Conservation (phyloP, 2,797 vertebrate genomes). For the Enteromius argenteus region DNA sequence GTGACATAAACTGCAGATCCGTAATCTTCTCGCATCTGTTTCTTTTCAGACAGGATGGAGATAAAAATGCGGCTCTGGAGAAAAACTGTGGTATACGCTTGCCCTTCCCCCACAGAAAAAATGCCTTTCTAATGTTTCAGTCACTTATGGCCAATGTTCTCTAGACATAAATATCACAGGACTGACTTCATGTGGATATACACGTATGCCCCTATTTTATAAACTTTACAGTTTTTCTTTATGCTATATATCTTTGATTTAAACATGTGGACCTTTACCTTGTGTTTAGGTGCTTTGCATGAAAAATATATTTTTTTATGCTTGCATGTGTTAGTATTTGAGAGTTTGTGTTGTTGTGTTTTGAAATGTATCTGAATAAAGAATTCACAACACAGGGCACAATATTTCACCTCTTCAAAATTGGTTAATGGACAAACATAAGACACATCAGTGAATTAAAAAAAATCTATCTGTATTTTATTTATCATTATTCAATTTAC, state of each 20-base stretch:
- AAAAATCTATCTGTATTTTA: slow-evolving; percentile 32
- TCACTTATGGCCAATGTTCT: slow-evolving; percentile 1
- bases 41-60: slow-evolving; percentile 40
- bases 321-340: neutral
- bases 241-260: neutral
- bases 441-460: slow-evolving; percentile 4
- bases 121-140: slow-evolving; percentile 36
- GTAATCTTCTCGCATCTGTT: slow-evolving; percentile 46
- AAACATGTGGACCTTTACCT: neutral
- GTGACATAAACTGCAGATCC: slow-evolving; percentile 23
- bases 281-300: neutral
- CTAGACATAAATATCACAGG: neutral
- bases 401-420: neutral
- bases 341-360: neutral
- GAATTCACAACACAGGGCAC: neutral
- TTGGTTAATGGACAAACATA: neutral
- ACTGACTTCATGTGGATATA: neutral
- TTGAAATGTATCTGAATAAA: neutral
- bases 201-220: neutral
- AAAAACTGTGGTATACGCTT: slow-evolving; percentile 3
- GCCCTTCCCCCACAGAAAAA: slow-evolving; percentile 26
- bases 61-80: slow-evolving; percentile 18
- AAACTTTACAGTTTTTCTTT: neutral
- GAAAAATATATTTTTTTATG: neutral
- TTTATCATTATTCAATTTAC: slow-evolving; percentile 17